Evolutionary conservation across 2,113 vertebrate species (phyloP), one percentile per base, ranked within the genome.

Genomic region (Chaetura pelagica): DNA sequence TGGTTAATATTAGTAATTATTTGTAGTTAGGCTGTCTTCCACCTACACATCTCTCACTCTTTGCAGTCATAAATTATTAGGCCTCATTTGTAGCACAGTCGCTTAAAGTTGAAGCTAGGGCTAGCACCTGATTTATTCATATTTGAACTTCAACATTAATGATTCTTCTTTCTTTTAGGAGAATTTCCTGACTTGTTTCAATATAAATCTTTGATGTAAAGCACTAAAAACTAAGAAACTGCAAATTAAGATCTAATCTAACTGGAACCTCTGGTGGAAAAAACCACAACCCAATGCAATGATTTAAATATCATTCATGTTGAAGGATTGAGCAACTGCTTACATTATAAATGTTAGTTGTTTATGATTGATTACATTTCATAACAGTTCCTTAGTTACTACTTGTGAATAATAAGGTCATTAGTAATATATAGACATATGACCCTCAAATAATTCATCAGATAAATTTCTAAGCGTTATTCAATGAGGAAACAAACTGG

Each of bases 1-100:
- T 75, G 54, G 48, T 78, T 78, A 87, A 78, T 94, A 87, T 90
- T 92, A 82, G 58, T 61, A 75, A 87, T 91, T 94, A 61, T 68
- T 92, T 92, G 3, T 63, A 21, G 44, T 95, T 71, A 52, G 78
- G 44, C 52, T 64, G 52, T 64, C 55, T 84, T 84, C 59, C n/a
- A 75, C 34, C 76, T 84, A 62, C 80, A 75, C 14, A 40, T 84
- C 26, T 87, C 29, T 68, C 18, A 18, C 14, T 42, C 9, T 42
- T 63, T 72, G 9, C 24, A 71, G 59, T 81, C 26, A 68, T 38
- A 77, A 86, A 72, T 59, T 94, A 10, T 51, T 52, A 63, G 32
- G 18, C 29, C 57, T 93, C 23, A 52, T 20, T 81, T 92, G 44
- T n/a, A 75, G 34, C 18, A 15, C 12, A 54, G 62, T 22, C 72